Evolutionary conservation across 1,140 invertebrate species (phyloP), one percentile per base, ranked within the genome.

Genomic region (Lysiphlebus fabarum): DNA sequence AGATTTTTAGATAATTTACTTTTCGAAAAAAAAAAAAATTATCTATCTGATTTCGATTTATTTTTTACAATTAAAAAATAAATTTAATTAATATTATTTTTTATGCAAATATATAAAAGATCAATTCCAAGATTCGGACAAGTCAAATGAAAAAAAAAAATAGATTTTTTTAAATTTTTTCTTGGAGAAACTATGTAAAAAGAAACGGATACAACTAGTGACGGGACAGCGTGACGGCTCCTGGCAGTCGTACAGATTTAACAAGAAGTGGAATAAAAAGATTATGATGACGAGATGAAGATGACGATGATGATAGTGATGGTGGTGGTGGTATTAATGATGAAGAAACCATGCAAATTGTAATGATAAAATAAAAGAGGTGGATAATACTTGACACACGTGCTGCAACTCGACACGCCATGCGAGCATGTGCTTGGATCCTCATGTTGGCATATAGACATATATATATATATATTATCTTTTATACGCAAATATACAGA

Each of bases 211-310:
- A 64, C 65, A 64, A 65, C 63, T 61, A 67, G 66, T 71, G 72
- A 75, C 71, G 72, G 74, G 73, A 79, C 74, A 73, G 77, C 77
- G 77, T 78, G 76, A 79, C 77, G 77, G 75, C 75, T 78, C 70
- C 75, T 79, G 75, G 76, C 75, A 78, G 75, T 61, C 75, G 72
- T 70, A 63, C 68, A 57, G 50, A 62, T 43, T 62, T 36, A 62
- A 59, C 50, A 67, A 45, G 63, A 58, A 70, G 51, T 26, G 17
- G 17, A 26, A 26, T 26, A 26, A 26, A 14, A 14, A 26, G 33
- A 49, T 17, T 26, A 26, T 26, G 17, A 49, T 10, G 26, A 7
- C 7, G 11, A 41, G 50, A 38, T 58, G 40, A 43, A 33, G 56
- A 37, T 51, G 48, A 53, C 41, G 14, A 11, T 26, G 67, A 65